These are phyloP conservation scores for Oryzias celebensis DNA, from an alignment of 2,113 vertebrate species.

Conservation along the genomic window DNA sequence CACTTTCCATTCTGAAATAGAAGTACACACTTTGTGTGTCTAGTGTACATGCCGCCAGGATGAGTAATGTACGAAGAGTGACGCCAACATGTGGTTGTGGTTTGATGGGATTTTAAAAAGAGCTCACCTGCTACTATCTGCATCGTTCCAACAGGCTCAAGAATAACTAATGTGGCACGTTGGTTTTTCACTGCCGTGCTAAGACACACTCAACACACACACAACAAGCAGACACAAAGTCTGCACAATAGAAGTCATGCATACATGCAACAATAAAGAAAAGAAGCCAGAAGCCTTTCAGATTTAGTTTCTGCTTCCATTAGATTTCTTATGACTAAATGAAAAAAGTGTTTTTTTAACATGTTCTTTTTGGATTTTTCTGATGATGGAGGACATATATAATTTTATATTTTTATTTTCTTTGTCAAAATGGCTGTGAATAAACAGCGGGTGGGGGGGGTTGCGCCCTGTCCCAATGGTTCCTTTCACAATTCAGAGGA, in stretches of 20 bases:
- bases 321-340: too few species aligned
- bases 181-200: conserved; percentile 64
- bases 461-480: too few species aligned
- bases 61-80: conserved; percentile 66
- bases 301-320: not conserved
- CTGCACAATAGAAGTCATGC: too few species aligned
- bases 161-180: conserved; percentile 64
- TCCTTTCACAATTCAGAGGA: too few species aligned
- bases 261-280: too few species aligned
- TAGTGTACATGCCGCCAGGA: conserved; percentile 42
- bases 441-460: too few species aligned
- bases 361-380: too few species aligned
- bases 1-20: not conserved
- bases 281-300: not conserved
- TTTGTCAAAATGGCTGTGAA: too few species aligned
- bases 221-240: not conserved
- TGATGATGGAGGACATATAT: too few species aligned
- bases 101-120: conserved; percentile 69
- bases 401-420: too few species aligned
- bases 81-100: conserved; percentile 70
- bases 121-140: conserved; percentile 70
- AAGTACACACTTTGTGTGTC: conserved; percentile 7
- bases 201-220: conserved; percentile 32
- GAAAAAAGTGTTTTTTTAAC: too few species aligned
- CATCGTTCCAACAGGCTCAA: conserved; percentile 53